Conservation (phyloP, 2,113 vertebrate species). For the Anoplopoma fimbria region DNA sequence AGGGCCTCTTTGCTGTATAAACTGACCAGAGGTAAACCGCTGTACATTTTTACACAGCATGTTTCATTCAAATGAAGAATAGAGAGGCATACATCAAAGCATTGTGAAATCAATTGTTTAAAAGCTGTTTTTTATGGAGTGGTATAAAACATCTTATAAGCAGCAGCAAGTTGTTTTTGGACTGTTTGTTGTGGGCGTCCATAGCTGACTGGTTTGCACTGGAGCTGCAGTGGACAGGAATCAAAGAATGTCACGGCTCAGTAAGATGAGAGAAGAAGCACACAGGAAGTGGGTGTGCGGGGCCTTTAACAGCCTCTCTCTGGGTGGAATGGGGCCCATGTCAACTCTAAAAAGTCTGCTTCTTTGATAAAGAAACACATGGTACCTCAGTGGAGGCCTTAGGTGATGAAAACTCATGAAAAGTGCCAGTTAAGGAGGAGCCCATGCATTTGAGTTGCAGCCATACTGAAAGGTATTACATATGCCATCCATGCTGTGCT, state of each 20-base stretch:
- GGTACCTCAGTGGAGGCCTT: constrained; percentile 7
- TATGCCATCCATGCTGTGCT: constrained; percentile 9
- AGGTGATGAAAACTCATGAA: constrained; percentile 17
- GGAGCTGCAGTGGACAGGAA: constrained; percentile 45
- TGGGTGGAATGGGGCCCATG: constrained; percentile 32
- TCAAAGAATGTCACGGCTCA: constrained; percentile 65
- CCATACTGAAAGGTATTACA: constrained; percentile 4
- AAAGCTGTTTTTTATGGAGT: constrained; percentile 1
- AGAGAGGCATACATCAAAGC: not conserved
- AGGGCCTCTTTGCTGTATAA: not conserved
- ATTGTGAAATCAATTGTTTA: not conserved
- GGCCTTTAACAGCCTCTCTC: constrained; percentile 45
- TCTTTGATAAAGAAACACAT: constrained; percentile 41
- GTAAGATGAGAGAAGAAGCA: constrained; percentile 59
- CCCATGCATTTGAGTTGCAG: constrained; percentile 1
- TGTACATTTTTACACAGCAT: not conserved
- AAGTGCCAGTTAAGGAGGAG: not conserved
- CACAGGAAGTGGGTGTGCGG: constrained; percentile 52
- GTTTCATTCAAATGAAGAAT: not conserved
- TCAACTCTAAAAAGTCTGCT: constrained; percentile 38
- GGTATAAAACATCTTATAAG: not conserved
- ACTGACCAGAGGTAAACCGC: not conserved
- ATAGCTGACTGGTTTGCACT: constrained; percentile 27
- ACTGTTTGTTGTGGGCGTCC: not conserved
- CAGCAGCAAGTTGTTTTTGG: not conserved